Evolutionary conservation across 1,140 invertebrate species (phyloP).

Genomic region (Scylla paramamosain): DNA sequence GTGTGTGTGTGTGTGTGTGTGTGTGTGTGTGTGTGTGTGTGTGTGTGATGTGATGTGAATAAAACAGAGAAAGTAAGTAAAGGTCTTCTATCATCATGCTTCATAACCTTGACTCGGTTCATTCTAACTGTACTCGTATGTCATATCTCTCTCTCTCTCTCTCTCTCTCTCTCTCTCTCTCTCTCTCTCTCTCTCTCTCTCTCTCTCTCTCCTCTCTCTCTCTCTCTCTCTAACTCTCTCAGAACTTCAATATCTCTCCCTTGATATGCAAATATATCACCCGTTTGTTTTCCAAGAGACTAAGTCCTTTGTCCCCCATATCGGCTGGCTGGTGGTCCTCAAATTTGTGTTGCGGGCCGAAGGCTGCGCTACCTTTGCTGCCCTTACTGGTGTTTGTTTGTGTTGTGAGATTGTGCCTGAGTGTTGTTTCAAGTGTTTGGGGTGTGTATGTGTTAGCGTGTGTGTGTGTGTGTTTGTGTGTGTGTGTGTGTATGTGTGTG

Average conservation of each 20-base stretch:
- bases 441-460: not conserved
- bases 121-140: not conserved
- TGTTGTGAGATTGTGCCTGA: not conserved
- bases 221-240: not conserved
- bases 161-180: slow-evolving; percentile 47
- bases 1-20: too few relatives aligned
- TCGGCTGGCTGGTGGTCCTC: not conserved
- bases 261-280: slow-evolving; percentile 5
- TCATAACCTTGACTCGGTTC: slow-evolving; percentile 7
- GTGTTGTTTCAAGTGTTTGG: not conserved
- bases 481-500: not conserved
- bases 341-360: not conserved
- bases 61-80: not conserved
- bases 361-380: not conserved
- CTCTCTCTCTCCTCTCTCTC: slow-evolving; percentile 29
- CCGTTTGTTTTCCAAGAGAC: not conserved
- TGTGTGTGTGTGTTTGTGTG: not conserved
- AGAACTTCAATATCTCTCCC: not conserved
- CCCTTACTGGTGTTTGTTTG: not conserved
- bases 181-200: slow-evolving; percentile 41
- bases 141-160: slow-evolving; percentile 47
- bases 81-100: not conserved
- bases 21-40: too few relatives aligned
- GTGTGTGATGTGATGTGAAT: not conserved
- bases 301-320: slow-evolving; percentile 2